A percentile compares a stretch with the other conserved stretches of the same genome.
phyloP scores from a whole-genome alignment of 2,797 vertebrate species.

The Etheostoma nigrum region DNA sequence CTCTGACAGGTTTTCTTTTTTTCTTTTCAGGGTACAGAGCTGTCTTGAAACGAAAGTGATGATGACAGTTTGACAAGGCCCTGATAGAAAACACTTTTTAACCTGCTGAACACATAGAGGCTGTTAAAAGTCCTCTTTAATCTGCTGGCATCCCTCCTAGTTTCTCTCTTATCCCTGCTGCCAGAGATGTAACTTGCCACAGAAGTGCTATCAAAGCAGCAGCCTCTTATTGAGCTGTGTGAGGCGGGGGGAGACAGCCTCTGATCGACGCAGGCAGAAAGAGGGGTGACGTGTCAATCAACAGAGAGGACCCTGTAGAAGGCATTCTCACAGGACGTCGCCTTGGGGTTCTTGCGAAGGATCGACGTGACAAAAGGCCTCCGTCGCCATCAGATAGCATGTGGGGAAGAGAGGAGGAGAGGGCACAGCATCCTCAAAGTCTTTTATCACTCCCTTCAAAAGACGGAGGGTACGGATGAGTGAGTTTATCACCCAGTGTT shows the following conservation, averaged over 20 bases:
- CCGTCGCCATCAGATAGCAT: slow-evolving; percentile 64
- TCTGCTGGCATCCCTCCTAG: slow-evolving; percentile 73
- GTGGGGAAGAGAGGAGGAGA: slow-evolving; percentile 46
- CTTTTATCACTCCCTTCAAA: slow-evolving; percentile 68
- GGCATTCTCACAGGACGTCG: slow-evolving; percentile 51
- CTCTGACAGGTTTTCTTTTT: slow-evolving; percentile 39
- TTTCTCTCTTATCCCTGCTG: slow-evolving; percentile 70
- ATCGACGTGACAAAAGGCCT: slow-evolving; percentile 65
- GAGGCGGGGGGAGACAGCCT: slow-evolving; percentile 25
- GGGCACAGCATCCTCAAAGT: slow-evolving; percentile 59
- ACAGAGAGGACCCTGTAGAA: slow-evolving; percentile 50
- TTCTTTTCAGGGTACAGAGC: slow-evolving; percentile 37
- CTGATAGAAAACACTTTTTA: slow-evolving; percentile 75
- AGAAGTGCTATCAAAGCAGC: slow-evolving; percentile 77
- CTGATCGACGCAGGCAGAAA: slow-evolving; percentile 52
- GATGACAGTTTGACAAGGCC: slow-evolving; percentile 73
- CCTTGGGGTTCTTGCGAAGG: slow-evolving; percentile 61
- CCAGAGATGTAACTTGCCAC: slow-evolving; percentile 73
- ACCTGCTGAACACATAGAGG: slow-evolving; percentile 70
- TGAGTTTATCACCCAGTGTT: slow-evolving; percentile 65
- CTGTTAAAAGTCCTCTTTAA: slow-evolving; percentile 79
- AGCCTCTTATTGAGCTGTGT: slow-evolving; percentile 68
- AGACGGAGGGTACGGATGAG: slow-evolving; percentile 60
- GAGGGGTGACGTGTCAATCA: slow-evolving; percentile 69
- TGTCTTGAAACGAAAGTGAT: slow-evolving; percentile 62